Base-by-base conservation (phyloP, 2,113 vertebrate genomes). In the Microcebus tavaratra region DNA sequence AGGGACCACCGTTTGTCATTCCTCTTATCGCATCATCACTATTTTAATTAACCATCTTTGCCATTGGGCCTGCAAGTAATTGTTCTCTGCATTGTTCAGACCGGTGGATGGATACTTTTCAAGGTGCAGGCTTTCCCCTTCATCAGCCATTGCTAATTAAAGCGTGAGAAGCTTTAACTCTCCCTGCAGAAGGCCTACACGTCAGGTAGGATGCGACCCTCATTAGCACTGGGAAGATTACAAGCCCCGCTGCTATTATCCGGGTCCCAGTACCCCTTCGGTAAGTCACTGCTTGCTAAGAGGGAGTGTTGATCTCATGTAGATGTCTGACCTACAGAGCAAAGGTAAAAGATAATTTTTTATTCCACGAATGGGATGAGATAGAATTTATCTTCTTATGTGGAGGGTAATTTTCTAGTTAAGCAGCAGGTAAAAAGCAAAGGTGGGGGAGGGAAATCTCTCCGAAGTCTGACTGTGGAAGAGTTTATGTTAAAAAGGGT, bases 31-130 rank as follows among this genome's bases (percentile, higher is more conserved):
- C 75, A 95, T 85, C 93, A 59, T 90, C 79, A 57, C 92, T 91
- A 88, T 97, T 97, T 97, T 98, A 96, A 97, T 97, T 97, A 96
- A 95, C 65, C 65, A 55, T 96, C 91, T 89, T 97, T 91, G 96
- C 96, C 88, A 95, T 85, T 39, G 63, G 89, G 87, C 18, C 95
- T 59, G 57, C 75, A 67, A 72, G 59, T 97, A 84, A 97, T 88
- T 84, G 88, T 95, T 92, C 80, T 81, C 82, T 48, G 78, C 57
- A 29, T 70, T 67, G 75, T 93, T 96, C 73, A 29, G 29, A 85
- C 48, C 70, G 67, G 27, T 18, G 27, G 36, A 39, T 53, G 34
- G 95, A 34, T 70, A 55, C 89, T 76, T 91, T 87, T 95, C 86
- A 97, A 96, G 93, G 55, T 12, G 2, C n/a, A 61, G 57, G 50